A percentile compares a stretch with the other conserved stretches of the same genome.
phyloP scores from a whole-genome alignment of 1,140 invertebrate species.

The Tetragnatha versicolor region DNA sequence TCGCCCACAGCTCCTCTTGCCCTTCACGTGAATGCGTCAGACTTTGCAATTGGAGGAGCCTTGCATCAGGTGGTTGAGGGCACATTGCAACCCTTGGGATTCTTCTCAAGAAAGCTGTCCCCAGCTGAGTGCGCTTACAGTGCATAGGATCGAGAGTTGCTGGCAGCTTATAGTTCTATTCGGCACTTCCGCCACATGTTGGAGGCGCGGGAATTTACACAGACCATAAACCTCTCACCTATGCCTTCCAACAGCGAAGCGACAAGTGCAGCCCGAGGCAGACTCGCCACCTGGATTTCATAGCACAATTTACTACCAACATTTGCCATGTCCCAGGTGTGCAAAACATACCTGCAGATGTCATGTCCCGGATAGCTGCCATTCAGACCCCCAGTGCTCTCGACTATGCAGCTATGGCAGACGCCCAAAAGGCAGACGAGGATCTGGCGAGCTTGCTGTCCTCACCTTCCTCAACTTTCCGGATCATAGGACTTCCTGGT shows the following conservation, averaged over 20 bases:
- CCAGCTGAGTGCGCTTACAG: conserved; percentile 41
- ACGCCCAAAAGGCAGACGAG: conserved; percentile 16
- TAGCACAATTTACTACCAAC: conserved; percentile 62
- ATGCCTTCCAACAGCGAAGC: conserved; percentile 52
- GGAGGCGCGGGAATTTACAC: conserved; percentile 60
- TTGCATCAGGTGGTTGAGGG: conserved; percentile 36
- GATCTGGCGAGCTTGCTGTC: not conserved
- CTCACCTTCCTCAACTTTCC: not conserved
- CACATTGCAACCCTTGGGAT: conserved; percentile 50
- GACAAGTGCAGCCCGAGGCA: conserved; percentile 57
- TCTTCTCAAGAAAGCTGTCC: conserved; percentile 48
- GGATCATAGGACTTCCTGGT: not conserved
- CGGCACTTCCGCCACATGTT: conserved; percentile 60
- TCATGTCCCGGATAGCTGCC: conserved; percentile 23
- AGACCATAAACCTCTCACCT: conserved; percentile 60
- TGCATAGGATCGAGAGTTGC: conserved; percentile 58
- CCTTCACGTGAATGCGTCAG: conserved; percentile 51
- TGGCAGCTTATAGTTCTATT: conserved; percentile 59
- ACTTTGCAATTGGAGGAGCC: conserved; percentile 35
- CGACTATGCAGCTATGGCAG: conserved; percentile 13
- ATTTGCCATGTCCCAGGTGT: conserved; percentile 62
- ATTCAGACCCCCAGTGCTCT: not conserved
- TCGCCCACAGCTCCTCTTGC: conserved; percentile 26
- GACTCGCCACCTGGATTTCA: conserved; percentile 61
- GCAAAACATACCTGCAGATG: conserved; percentile 59